Percentiles rank a stretch among this genome's conserved stretches.
phyloP scores from a whole-genome alignment of 2,888 invertebrate species.

The Agrilus cyanescens region DNA sequence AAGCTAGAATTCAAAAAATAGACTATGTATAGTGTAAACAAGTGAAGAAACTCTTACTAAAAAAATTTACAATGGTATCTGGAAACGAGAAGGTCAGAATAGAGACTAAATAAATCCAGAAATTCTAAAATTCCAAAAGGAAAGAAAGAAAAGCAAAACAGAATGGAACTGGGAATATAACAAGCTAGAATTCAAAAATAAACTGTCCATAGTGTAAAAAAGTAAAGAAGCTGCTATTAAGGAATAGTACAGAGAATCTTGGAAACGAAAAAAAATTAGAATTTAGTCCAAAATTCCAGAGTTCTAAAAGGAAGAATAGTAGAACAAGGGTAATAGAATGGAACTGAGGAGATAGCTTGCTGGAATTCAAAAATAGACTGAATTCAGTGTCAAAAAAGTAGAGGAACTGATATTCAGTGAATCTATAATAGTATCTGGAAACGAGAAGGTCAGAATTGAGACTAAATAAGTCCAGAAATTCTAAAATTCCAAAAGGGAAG shows the following conservation, averaged over 20 bases:
- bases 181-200: background rate
- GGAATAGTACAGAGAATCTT: conserved; percentile 4
- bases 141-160: conserved; percentile 2
- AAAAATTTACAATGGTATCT: background rate
- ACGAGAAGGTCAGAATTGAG: no score
- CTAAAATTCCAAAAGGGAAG: background rate
- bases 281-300: conserved; percentile 3
- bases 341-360: conserved; percentile 1
- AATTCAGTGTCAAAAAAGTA: conserved; percentile 8
- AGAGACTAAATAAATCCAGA: background rate
- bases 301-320: background rate
- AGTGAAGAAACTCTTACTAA: background rate
- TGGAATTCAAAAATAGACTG: conserved; percentile 8
- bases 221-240: conserved; percentile 7
- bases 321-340: conserved; percentile 5
- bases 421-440: no score
- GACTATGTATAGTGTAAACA: conserved; percentile 6
- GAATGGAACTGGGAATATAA: background rate
- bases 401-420: no score
- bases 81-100: conserved; percentile 1
- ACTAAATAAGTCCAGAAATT: conserved; percentile 6
- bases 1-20: background rate
- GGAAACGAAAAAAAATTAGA: conserved; percentile 3
- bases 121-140: background rate
- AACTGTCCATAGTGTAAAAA: conserved; percentile 6